Evolutionary conservation across 1,140 invertebrate species (phyloP), one percentile per base, ranked within the genome.

Genomic region (Drosophila nigromelanica): DNA sequence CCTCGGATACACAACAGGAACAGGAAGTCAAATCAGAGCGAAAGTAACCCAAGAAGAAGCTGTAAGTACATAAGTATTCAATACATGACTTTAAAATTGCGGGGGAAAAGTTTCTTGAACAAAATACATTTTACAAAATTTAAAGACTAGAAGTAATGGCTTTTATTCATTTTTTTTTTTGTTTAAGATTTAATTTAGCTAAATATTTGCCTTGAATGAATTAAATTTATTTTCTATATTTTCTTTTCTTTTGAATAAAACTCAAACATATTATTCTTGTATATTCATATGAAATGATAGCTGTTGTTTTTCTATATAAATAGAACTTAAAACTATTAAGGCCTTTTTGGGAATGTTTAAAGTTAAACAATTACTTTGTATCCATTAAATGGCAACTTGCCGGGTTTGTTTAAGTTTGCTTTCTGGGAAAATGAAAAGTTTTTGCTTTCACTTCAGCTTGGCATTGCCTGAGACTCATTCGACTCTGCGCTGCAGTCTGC

Each of bases 1-100:
- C 82, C 82, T 87, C 82, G 82, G 82, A 87, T 89, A 74, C 54
- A 45, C 45, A 63, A 58, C 59, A 63, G 59, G 58, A 58, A 70
- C 39, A 63, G 52, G 66, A 63, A 70, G 71, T 56, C 56, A 68
- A 50, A 82, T n/a, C 70, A 24, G 43, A 74, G 59, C 50, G 51
- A 63, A 70, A 56, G 73, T 35, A 47, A 11, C 18, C 14, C 42
- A 24, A 47, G 33, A 61, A 60, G 48, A 8, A 71, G 18, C 47
- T 73, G 64, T 73, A 59, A 72, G 69, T 72, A 59, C 14, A 64
- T n/a, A 47, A 56, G 7, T 27, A 40, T 56, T 12, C 14, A 12
- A 42, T 52, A 6, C 5, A 37, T 8, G 8, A 6, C 54, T 15
- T 56, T 56, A 27, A 42, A 56, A 14, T 42, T 40, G n/a, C n/a